Evolutionary conservation across 2,888 invertebrate species (phyloP), one percentile per base, ranked within the genome.

Genomic region (Acronicta alni): DNA sequence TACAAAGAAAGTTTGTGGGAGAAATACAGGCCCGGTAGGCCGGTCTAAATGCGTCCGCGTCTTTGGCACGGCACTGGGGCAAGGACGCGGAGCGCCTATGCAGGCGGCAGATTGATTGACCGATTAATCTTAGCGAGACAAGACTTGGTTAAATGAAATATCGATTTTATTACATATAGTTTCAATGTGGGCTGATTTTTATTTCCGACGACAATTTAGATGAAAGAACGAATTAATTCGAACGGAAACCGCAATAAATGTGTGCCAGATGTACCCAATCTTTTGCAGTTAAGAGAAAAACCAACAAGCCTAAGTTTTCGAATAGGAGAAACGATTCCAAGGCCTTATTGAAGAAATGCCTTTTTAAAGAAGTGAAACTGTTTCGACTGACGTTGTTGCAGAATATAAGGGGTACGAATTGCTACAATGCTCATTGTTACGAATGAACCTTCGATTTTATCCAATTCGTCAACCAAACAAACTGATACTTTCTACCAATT

Each of bases 21-120:
- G 72, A 68, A 69, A 72, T 60, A 72, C 81, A 82, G 82, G 89
- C 86, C 88, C 86, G 90, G 87, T 87, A 87, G 87, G 86, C 82
- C 84, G 83, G 74, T 84, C 92, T 93, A 93, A 90, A 91, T 85
- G 82, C 86, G 92, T 90, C 85, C 81, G 70, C 83, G 86, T 85
- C 88, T 87, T 76, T 91, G 91, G 90, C 89, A 87, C 91, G 85
- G 84, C 88, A 93, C 88, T 92, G 88, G 93, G 92, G 89, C 93
- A 93, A 93, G 93, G 93, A 91, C 93, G 91, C 85, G 64, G 80
- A 87, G 89, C 88, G 88, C 88, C 90, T 83, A 89, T 91, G 91
- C 90, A 89, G 77, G 82, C 86, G 82, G 79, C 83, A 86, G 89
- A 90, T 90, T 91, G 92, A 93, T 93, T 88, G 88, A 88, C 87